Conservation (phyloP, 2,888 invertebrate genomes). For the Andrena marginata region DNA sequence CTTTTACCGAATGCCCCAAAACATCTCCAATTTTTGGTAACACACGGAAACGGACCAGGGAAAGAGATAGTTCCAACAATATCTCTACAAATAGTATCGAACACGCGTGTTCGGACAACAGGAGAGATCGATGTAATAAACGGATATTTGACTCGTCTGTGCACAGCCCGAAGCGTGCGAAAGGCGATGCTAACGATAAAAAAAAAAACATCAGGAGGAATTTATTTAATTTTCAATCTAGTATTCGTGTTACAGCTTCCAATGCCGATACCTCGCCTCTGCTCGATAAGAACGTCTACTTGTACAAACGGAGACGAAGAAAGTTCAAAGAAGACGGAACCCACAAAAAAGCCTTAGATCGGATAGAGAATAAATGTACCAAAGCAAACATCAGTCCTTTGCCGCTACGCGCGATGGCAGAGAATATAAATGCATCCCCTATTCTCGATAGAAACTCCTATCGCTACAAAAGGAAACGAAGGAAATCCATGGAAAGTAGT, state of each 20-base stretch:
- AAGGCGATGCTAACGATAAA: background rate
- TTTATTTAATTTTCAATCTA: background rate
- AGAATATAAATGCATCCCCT: background rate
- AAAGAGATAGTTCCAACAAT: conserved; percentile 2
- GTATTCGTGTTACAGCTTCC: background rate
- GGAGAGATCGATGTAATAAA: background rate
- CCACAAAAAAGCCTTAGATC: background rate
- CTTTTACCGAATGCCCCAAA: background rate
- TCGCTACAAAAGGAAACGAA: conserved; percentile 7
- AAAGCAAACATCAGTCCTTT: background rate
- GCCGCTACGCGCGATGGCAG: background rate
- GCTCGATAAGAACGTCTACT: background rate
- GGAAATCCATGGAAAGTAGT: background rate
- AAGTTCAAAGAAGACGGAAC: background rate
- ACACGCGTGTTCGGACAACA: background rate
- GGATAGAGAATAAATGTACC: conserved; percentile 8
- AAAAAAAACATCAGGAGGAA: conserved; percentile 16
- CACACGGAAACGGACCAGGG: conserved; percentile 30
- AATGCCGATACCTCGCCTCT: conserved; percentile 16
- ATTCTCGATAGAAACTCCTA: background rate
- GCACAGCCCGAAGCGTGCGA: background rate
- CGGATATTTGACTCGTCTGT: background rate
- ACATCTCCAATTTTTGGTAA: conserved; percentile 50
- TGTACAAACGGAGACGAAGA: conserved; percentile 3
- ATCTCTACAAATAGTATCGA: background rate